Evolutionary conservation across 2,113 vertebrate genomes (phyloP).

Genomic region (Larimichthys polyactis): DNA sequence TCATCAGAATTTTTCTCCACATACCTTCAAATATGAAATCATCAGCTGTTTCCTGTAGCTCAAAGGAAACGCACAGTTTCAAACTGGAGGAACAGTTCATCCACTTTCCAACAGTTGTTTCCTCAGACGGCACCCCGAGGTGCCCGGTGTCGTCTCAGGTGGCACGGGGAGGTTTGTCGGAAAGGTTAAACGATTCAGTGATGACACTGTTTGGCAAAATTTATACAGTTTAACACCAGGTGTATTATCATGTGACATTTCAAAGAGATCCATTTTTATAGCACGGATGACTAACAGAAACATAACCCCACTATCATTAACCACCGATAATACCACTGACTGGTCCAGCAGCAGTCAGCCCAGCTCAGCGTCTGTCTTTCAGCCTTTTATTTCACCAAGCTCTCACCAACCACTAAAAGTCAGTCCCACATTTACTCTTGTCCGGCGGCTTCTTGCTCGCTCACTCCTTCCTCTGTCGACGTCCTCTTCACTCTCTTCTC

Average conservation of each 20-base stretch:
- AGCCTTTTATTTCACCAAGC: no score
- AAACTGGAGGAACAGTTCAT: neutral
- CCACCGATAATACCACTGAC: no score
- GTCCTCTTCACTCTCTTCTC: no score
- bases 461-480: no score
- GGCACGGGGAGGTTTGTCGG: constrained; percentile 17
- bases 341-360: no score
- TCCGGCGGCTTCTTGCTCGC: no score
- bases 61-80: neutral
- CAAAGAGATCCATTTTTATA: neutral
- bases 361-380: no score
- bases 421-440: neutral
- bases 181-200: constrained; percentile 31
- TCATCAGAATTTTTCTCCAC: no score
- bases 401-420: neutral
- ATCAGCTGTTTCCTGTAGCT: neutral
- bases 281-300: neutral
- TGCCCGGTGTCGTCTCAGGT: constrained; percentile 2
- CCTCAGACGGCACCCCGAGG: constrained; percentile 4
- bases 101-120: neutral
- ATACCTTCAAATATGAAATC: no score
- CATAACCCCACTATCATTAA: neutral
- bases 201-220: constrained; percentile 14
- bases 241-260: constrained; percentile 39
- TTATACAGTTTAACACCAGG: constrained; percentile 10